A percentile compares a stretch with the other conserved stretches of the same genome.
Conservation (phyloP, 2,113 vertebrate genomes). For the Tiliqua scincoides region DNA sequence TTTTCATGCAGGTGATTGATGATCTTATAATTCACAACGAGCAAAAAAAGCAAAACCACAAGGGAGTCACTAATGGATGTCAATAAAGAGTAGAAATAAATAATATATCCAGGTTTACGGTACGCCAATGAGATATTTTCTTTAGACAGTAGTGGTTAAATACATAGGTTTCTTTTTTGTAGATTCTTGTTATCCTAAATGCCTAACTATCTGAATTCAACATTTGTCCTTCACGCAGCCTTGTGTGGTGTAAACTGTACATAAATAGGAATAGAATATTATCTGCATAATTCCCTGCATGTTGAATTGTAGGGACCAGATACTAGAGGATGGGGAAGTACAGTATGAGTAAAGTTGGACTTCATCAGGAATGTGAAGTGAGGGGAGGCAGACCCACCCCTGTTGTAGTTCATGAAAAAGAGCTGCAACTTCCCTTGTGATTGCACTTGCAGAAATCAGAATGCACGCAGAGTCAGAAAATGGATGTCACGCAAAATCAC, state of each 20-base stretch:
- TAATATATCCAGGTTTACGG: neutral
- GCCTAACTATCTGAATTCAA: neutral
- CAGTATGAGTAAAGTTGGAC: too few relatives aligned
- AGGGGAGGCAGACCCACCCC: too few relatives aligned
- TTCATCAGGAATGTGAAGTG: too few relatives aligned
- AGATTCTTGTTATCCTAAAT: neutral
- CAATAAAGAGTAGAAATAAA: constrained; percentile 44
- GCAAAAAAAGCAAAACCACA: neutral
- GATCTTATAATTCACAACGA: constrained; percentile 22
- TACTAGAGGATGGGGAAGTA: too few relatives aligned
- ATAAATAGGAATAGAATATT: neutral
- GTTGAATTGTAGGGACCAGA: neutral
- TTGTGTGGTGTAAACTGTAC: neutral
- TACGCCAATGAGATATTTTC: constrained; percentile 5
- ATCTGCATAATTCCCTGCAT: too few relatives aligned
- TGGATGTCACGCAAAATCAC: too few relatives aligned
- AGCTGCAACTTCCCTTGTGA: too few relatives aligned
- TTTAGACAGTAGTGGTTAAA: neutral
- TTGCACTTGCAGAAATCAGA: too few relatives aligned
- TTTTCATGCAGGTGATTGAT: constrained; percentile 44
- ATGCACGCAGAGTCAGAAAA: too few relatives aligned
- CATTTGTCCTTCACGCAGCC: neutral
- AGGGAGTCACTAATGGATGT: constrained; percentile 23
- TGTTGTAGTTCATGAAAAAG: too few relatives aligned
- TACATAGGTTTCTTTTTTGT: neutral